These are phyloP conservation scores for Boulengeromyrus knoepffleri DNA, from an alignment of 2,113 vertebrate genomes.

Conservation along the genomic window DNA sequence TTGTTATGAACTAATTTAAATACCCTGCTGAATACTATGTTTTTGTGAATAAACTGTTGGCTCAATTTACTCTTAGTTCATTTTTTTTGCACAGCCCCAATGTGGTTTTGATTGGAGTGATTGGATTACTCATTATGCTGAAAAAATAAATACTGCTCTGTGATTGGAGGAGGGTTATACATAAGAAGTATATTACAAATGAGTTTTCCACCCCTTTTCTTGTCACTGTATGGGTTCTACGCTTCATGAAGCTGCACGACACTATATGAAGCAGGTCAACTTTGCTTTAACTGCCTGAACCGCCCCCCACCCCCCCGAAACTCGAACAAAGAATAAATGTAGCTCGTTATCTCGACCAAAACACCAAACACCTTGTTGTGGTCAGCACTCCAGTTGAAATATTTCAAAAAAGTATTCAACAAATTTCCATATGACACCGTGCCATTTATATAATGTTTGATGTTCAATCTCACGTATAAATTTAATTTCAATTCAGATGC, in stretches of 20 bases:
- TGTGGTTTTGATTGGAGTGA: too few relatives aligned
- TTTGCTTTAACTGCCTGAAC: neutral
- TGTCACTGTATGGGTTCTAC: neutral
- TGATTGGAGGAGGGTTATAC: neutral
- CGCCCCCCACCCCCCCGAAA: neutral
- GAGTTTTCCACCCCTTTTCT: neutral
- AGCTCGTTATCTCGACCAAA: neutral
- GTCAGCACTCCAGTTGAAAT: neutral
- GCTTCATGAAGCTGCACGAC: neutral
- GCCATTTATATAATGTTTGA: neutral
- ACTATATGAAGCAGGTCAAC: neutral
- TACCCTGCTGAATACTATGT: neutral
- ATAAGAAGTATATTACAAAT: neutral
- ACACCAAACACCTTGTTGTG: neutral
- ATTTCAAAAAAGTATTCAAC: neutral
- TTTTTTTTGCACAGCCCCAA: neutral
- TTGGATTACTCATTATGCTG: too few relatives aligned
- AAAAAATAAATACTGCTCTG: neutral
- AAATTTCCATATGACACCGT: neutral
- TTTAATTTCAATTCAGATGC: neutral
- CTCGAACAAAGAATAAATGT: neutral
- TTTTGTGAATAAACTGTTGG: neutral
- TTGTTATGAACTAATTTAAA: neutral
- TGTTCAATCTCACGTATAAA: neutral
- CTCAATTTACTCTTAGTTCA: neutral